phyloP scores from a whole-genome alignment of 2,888 invertebrate genomes.

The Apodemia mormo region DNA sequence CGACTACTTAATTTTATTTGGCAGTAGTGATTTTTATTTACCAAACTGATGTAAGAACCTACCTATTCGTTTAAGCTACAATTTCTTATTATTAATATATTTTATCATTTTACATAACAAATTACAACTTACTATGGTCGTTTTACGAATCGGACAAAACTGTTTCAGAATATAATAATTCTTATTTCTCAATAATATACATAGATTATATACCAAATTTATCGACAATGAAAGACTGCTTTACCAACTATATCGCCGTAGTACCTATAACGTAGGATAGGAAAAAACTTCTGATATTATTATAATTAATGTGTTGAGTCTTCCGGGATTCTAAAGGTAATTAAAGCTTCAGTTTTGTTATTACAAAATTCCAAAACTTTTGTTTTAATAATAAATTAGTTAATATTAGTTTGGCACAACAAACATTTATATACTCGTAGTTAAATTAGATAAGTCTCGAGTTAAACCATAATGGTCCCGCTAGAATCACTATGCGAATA shows the following conservation, averaged over 20 bases:
- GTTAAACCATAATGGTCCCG: slow-evolving; percentile 13
- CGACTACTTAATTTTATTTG: slow-evolving; percentile 74
- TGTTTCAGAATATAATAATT: slow-evolving; percentile 50
- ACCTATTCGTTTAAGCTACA: slow-evolving; percentile 58
- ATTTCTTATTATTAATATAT: slow-evolving; percentile 57
- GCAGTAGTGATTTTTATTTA: slow-evolving; percentile 72
- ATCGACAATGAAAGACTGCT: slow-evolving; percentile 49
- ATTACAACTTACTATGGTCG: slow-evolving; percentile 65
- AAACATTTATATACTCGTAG: slow-evolving; percentile 45
- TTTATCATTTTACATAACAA: slow-evolving; percentile 62
- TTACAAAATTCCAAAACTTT: slow-evolving; percentile 25
- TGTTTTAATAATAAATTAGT: slow-evolving; percentile 30
- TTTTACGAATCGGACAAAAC: slow-evolving; percentile 53
- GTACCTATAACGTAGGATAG: slow-evolving; percentile 24
- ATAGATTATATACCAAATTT: slow-evolving; percentile 53
- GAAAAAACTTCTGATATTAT: slow-evolving; percentile 21
- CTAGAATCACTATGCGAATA: slow-evolving; percentile 26
- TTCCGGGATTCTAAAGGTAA: slow-evolving; percentile 71
- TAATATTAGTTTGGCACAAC: slow-evolving; percentile 55
- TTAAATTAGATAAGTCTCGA: slow-evolving; percentile 28
- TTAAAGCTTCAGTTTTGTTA: slow-evolving; percentile 71
- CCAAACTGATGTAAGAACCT: slow-evolving; percentile 55
- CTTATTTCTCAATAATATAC: slow-evolving; percentile 46
- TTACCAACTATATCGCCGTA: slow-evolving; percentile 52
- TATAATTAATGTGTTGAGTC: slow-evolving; percentile 50